phyloP scores from a whole-genome alignment of 2,797 vertebrate species.

The Sebastes jordani region DNA sequence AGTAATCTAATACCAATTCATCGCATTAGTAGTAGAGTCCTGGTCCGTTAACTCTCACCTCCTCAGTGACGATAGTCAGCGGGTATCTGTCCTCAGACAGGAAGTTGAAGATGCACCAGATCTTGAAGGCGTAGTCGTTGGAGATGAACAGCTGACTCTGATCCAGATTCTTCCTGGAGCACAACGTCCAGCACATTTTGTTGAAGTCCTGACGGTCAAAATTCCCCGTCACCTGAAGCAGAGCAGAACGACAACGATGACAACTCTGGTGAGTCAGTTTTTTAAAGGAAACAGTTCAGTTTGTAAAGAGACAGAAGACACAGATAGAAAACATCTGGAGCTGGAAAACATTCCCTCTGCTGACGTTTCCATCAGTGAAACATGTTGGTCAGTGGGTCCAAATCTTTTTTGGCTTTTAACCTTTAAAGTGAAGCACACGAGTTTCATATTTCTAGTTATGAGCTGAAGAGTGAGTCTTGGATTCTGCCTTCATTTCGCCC shows the following conservation, averaged over 20 bases:
- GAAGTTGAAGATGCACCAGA: constrained; percentile 99
- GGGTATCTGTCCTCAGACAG: constrained; percentile 96
- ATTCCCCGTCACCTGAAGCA: constrained; percentile 88
- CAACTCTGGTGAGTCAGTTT: constrained; percentile 18
- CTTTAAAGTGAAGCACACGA: not conserved
- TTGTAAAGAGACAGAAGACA: not conserved
- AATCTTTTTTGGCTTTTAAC: too few relatives aligned
- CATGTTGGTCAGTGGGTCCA: not conserved
- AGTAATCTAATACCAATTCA: too few relatives aligned
- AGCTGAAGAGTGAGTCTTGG: not conserved
- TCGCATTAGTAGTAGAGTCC: not conserved
- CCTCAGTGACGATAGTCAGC: constrained; percentile 91
- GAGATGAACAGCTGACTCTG: constrained; percentile 85
- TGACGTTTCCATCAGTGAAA: not conserved
- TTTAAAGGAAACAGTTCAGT: not conserved
- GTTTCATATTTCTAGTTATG: not conserved
- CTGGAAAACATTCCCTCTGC: not conserved
- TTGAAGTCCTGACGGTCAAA: constrained; percentile 95
- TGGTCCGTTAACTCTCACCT: constrained; percentile 82
- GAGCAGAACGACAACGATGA: not conserved
- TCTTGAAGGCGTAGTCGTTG: constrained; percentile 93
- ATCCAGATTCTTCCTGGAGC: constrained; percentile 92
- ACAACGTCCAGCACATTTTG: constrained; percentile 97
- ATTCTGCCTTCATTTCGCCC: not conserved
- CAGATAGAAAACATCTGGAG: not conserved